Evolutionary conservation across 2,797 vertebrate species (phyloP), one percentile per base, ranked within the genome.

Genomic region (Rachycentron canadum): DNA sequence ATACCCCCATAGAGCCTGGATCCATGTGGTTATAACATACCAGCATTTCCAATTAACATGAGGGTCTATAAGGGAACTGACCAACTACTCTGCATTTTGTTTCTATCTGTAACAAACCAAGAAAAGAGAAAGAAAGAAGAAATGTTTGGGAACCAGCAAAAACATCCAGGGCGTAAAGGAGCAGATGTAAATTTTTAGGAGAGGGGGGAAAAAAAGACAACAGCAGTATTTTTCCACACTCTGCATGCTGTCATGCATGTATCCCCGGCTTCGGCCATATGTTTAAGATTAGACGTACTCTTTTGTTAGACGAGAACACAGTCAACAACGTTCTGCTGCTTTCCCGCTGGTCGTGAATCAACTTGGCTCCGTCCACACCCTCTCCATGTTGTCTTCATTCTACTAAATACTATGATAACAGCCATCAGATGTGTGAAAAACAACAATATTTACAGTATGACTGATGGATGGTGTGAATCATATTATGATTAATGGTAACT

Each of bases 261-360:
- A 89, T 92, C 88, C 74, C 69, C 40, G 25, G 62, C 76, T 79
- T 69, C 76, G 49, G 82, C 87, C 93, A 95, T 90, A 86, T 95
- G 93, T 94, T 94, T 91, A 86, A 88, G 86, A 94, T 95, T 95
- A 95, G 91, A 90, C 93, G 90, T 90, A 88, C 91, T 93, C 86
- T 89, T 90, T 82, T 90, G 83, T 90, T 74, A 79, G 88, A 89
- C 11, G 66, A 85, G 90, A 92, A 90, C 88, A 88, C 84, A 91
- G 85, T 91, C 90, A 93, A 91, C 88, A 91, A 78, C 68, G 83
- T 85, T 74, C 50, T 77, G 82, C 81, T 87, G 83, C 83, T 80
- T 90, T 72, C 90, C 87, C 32, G 68, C 88, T 85, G 89, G 69
- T 87, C 77, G 68, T 90, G 86, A 93, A 91, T 93, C 88, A 92